phyloP scores from a whole-genome alignment of 2,797 vertebrate genomes.

The Triplophysa yarkandensis region DNA sequence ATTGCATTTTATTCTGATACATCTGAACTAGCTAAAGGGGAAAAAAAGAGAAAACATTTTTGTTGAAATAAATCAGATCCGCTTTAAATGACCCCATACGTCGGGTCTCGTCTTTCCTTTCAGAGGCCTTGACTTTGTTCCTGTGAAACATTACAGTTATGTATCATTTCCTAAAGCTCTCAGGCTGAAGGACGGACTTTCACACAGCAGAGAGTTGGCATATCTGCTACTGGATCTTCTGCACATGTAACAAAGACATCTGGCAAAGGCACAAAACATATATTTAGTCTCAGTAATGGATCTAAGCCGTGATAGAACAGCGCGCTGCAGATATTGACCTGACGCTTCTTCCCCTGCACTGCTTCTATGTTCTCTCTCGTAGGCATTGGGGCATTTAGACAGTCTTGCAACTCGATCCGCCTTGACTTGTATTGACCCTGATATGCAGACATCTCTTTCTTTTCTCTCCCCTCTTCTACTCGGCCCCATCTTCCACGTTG shows the following conservation, averaged over 20 bases:
- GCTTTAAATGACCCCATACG: background rate
- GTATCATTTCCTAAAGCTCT: conserved; percentile 40
- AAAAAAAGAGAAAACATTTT: conserved; percentile 7
- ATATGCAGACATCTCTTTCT: conserved; percentile 49
- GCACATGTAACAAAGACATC: conserved; percentile 44
- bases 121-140: conserved; percentile 34
- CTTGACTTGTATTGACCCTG: conserved; percentile 62
- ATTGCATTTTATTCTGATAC: background rate
- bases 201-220: conserved; percentile 18
- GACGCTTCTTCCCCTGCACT: conserved; percentile 28
- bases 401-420: conserved; percentile 66
- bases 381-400: conserved; percentile 49
- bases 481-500: conserved; percentile 53
- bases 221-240: conserved; percentile 29
- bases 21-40: background rate
- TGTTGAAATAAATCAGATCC: conserved; percentile 1
- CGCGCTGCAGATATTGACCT: conserved; percentile 63
- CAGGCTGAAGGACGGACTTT: conserved; percentile 45
- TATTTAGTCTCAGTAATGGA: conserved; percentile 52
- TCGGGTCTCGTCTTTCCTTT: conserved; percentile 28
- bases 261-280: conserved; percentile 45
- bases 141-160: conserved; percentile 38
- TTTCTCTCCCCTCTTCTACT: conserved; percentile 29
- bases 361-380: conserved; percentile 32
- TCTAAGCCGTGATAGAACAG: conserved; percentile 46